Evolutionary conservation across 2,113 vertebrate genomes (phyloP), one percentile per base, ranked within the genome.

Genomic region (Chiloscyllium plagiosum): DNA sequence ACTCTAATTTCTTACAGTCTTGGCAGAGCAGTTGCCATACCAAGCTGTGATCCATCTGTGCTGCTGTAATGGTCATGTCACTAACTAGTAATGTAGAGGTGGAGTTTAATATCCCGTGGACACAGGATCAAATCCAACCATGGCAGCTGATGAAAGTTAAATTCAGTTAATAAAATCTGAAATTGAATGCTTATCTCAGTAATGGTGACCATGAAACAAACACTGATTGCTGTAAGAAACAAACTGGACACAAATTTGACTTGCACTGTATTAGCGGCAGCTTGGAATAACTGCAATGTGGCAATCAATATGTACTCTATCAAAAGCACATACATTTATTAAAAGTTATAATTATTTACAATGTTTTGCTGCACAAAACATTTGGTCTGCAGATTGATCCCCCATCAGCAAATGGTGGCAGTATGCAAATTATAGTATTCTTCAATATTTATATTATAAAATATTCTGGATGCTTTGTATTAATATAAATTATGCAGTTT

Each of bases 401-500:
- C 5, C 29, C 17, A 61, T 68, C 92, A 42, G 69, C 5, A 26
- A 24, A 10, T 26, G 37, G 42, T 15, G 69, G 69, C 0, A 26
- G 29, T 94, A n/a, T 66, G 19, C 3, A 66, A 24, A 33, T 26
- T 56, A 89, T 61, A 66, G 37, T 47, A 50, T 13, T 47, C 6
- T 72, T 29, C 29, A 95, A 95, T 47, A 26, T 17, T 70, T 47
- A 68, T 26, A 90, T 17, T 29, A 29, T 72, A 65, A 95, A 76
- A 72, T 76, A 72, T 29, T 70, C 68, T 52, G 42, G 22, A 95
- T 52, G 20, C 47, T 95, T 72, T 70, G 87, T 42, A 24, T 52
- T 29, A 72, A 72, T 52, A 95, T 8, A 47, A 95, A 95, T 52
- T 72, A 95, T 52, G 29, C 33, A 95, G 50, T 72, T 95, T 95